Evolutionary conservation across 2,113 vertebrate species (phyloP).

Genomic region (Nettapus auritus): DNA sequence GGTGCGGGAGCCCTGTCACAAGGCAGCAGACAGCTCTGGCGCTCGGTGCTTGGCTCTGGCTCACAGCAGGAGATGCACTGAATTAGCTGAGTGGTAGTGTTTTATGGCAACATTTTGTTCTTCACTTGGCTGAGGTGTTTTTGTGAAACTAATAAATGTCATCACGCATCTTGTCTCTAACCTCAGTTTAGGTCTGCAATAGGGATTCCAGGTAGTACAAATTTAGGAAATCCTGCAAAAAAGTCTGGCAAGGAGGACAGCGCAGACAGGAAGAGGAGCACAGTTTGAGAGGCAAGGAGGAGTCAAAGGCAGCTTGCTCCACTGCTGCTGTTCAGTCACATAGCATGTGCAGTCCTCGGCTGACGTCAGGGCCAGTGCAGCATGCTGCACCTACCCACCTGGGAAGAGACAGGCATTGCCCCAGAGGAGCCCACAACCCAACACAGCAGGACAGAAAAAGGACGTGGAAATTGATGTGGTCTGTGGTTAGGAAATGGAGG

Average conservation of each 20-base stretch:
- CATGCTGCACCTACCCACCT: not conserved
- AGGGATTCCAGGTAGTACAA: not conserved
- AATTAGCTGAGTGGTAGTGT: not conserved
- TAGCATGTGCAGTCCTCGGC: rapidly evolving
- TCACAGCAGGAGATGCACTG: not conserved
- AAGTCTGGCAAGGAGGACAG: rapidly evolving
- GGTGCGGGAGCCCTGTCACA: not conserved
- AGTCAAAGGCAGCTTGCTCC: not conserved
- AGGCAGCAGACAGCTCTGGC: not conserved
- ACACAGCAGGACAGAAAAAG: not conserved
- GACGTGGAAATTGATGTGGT: rapidly evolving
- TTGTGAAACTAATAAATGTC: not conserved
- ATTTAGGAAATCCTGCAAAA: not conserved
- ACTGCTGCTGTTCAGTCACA: not conserved
- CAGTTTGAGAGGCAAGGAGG: not conserved
- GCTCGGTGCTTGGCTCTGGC: not conserved
- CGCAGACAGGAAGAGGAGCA: not conserved
- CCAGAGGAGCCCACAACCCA: not conserved
- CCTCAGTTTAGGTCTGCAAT: not conserved
- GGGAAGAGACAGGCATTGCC: not conserved
- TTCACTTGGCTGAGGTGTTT: not conserved
- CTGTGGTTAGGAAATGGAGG: not conserved
- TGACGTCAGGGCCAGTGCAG: rapidly evolving
- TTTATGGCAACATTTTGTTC: not conserved
- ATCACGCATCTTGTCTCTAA: not conserved